phyloP scores from a whole-genome alignment of 2,888 invertebrate species.

The Andrena flavipes region DNA sequence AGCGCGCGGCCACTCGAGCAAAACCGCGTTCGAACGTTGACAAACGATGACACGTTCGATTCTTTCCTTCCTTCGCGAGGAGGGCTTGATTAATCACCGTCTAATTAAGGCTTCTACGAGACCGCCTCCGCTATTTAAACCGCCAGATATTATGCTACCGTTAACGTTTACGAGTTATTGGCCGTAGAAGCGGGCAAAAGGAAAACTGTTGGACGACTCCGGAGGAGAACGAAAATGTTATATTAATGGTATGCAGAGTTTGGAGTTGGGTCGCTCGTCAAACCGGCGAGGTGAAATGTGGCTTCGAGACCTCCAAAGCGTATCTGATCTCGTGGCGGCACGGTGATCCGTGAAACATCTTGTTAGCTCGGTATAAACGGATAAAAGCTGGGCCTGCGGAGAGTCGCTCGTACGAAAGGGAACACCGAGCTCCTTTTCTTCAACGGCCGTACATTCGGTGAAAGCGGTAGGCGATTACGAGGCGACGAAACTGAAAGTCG shows the following conservation, averaged over 20 bases:
- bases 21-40: conserved; percentile 56
- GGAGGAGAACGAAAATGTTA: conserved; percentile 72
- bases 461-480: too few relatives aligned
- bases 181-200: too few relatives aligned
- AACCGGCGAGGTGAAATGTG: conserved; percentile 75
- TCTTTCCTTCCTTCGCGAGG: conserved; percentile 26
- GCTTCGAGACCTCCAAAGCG: conserved; percentile 79
- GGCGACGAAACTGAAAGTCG: too few relatives aligned
- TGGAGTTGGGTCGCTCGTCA: conserved; percentile 78
- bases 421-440: not conserved
- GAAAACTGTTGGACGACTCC: conserved; percentile 64
- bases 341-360: conserved; percentile 83
- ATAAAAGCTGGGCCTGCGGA: conserved; percentile 62
- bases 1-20: conserved; percentile 46
- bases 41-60: conserved; percentile 69
- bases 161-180: too few relatives aligned
- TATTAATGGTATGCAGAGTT: conserved; percentile 82
- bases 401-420: conserved; percentile 37
- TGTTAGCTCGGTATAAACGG: conserved; percentile 79
- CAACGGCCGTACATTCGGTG: too few relatives aligned
- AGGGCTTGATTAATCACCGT: conserved; percentile 16
- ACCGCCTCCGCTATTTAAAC: not conserved
- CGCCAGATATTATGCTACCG: not conserved
- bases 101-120: conserved; percentile 14
- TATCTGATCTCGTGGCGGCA: conserved; percentile 79